phyloP scores from a whole-genome alignment of 1,140 invertebrate genomes.

The Lasioglossum baleicum region DNA sequence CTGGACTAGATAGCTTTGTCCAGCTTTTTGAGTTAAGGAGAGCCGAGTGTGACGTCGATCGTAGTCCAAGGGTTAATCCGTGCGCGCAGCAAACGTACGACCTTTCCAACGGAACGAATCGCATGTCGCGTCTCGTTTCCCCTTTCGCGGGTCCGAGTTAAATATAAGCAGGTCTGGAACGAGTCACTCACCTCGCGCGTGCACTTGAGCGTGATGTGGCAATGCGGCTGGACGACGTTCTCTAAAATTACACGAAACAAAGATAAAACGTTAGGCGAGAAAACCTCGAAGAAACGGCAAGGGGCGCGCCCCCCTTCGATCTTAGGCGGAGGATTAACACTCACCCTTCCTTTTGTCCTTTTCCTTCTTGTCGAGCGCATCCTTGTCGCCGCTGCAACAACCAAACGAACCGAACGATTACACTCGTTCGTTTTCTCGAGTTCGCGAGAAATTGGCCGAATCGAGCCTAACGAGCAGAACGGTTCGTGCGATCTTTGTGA shows the following conservation, averaged over 20 bases:
- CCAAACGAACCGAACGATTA: conserved; percentile 38
- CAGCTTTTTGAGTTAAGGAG: too few relatives aligned
- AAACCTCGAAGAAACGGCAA: not conserved
- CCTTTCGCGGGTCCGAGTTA: conserved; percentile 63
- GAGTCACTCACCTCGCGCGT: conserved; percentile 89
- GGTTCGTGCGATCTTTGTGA: too few relatives aligned
- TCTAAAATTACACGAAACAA: conserved; percentile 71
- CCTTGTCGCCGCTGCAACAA: conserved; percentile 73
- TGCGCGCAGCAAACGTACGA: conserved; percentile 9
- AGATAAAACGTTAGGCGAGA: conserved; percentile 9
- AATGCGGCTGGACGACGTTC: conserved; percentile 89
- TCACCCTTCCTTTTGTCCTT: conserved; percentile 78
- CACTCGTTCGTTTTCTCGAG: not conserved
- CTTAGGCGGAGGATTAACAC: not conserved
- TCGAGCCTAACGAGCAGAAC: too few relatives aligned
- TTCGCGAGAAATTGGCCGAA: too few relatives aligned
- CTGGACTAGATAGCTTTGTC: too few relatives aligned
- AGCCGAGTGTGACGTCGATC: too few relatives aligned
- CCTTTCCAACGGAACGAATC: conserved; percentile 48
- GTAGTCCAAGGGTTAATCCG: conserved; percentile 10
- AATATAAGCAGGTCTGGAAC: conserved; percentile 66
- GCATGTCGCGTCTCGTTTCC: conserved; percentile 50
- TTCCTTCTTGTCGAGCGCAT: conserved; percentile 77
- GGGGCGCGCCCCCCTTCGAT: not conserved
- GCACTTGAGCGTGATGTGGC: conserved; percentile 94